Percentiles rank a stretch among this genome's conserved stretches.
These are phyloP conservation scores for Azorinus chamasolen DNA, from an alignment of 2,888 invertebrate species.

Conservation along the genomic window DNA sequence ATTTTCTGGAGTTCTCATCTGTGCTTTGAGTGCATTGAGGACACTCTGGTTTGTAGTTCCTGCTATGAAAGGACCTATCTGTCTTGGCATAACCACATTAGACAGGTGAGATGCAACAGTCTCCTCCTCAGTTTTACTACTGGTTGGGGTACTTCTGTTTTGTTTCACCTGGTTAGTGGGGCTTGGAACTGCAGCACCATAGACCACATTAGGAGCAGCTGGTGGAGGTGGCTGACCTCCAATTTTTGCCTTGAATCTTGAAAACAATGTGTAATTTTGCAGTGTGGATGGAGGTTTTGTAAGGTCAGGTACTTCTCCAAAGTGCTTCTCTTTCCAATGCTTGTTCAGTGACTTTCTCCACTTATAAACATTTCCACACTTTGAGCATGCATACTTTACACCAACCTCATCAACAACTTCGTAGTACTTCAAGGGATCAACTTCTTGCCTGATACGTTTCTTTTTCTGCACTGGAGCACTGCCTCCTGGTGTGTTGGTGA, in stretches of 20 bases:
- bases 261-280: constrained; percentile 62
- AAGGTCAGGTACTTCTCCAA: constrained; percentile 81
- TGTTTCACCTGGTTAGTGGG: constrained; percentile 34
- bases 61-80: constrained; percentile 82
- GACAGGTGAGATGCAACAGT: constrained; percentile 31
- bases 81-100: constrained; percentile 73
- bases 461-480: constrained; percentile 70
- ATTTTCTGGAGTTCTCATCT: constrained; percentile 37
- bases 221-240: constrained; percentile 61
- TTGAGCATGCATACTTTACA: constrained; percentile 86
- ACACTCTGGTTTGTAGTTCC: too few species aligned
- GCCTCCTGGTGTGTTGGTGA: constrained; percentile 3
- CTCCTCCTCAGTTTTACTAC: constrained; percentile 20
- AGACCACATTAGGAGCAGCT: constrained; percentile 65
- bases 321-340: constrained; percentile 87
- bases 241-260: constrained; percentile 57
- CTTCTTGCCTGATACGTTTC: constrained; percentile 80
- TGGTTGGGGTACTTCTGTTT: constrained; percentile 40
- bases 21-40: too few species aligned
- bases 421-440: constrained; percentile 84
- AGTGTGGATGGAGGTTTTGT: constrained; percentile 74
- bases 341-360: constrained; percentile 86
- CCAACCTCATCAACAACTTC: constrained; percentile 83
- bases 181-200: constrained; percentile 48
- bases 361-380: constrained; percentile 86